Conservation (phyloP, 2,888 invertebrate species). For the Lingula anatina region DNA sequence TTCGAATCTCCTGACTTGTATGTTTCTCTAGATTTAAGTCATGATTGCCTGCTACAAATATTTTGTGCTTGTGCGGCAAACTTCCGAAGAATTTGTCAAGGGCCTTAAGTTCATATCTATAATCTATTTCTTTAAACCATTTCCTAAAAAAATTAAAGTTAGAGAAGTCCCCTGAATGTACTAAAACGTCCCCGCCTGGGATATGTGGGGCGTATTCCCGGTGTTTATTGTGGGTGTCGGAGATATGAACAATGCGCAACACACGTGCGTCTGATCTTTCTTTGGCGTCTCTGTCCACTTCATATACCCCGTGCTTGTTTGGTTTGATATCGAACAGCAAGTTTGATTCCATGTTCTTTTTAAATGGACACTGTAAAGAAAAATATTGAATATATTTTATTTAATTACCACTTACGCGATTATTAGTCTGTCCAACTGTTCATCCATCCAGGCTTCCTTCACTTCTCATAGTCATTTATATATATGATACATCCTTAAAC, state of each 20-base stretch:
- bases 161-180: constrained; percentile 42
- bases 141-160: constrained; percentile 12
- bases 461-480: too few relatives aligned
- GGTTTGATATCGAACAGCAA: too few relatives aligned
- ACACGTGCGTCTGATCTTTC: too few relatives aligned
- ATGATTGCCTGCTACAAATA: constrained; percentile 44
- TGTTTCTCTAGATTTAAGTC: constrained; percentile 24
- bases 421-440: too few relatives aligned
- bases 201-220: constrained; percentile 16
- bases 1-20: constrained; percentile 18
- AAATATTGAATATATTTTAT: too few relatives aligned
- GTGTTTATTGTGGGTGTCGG: constrained; percentile 37
- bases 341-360: too few relatives aligned
- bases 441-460: too few relatives aligned
- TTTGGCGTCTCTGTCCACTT: too few relatives aligned
- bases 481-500: too few relatives aligned
- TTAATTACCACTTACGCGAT: too few relatives aligned
- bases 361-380: too few relatives aligned
- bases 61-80: constrained; percentile 33
- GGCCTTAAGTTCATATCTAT: constrained; percentile 8
- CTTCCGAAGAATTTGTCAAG: constrained; percentile 29
- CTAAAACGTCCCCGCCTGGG: constrained; percentile 37
- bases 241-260: constrained; percentile 41
- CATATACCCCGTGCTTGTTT: too few relatives aligned
- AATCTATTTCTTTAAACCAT: constrained; percentile 8